phyloP scores from a whole-genome alignment of 2,113 vertebrate species.

The Tauraco erythrolophus region DNA sequence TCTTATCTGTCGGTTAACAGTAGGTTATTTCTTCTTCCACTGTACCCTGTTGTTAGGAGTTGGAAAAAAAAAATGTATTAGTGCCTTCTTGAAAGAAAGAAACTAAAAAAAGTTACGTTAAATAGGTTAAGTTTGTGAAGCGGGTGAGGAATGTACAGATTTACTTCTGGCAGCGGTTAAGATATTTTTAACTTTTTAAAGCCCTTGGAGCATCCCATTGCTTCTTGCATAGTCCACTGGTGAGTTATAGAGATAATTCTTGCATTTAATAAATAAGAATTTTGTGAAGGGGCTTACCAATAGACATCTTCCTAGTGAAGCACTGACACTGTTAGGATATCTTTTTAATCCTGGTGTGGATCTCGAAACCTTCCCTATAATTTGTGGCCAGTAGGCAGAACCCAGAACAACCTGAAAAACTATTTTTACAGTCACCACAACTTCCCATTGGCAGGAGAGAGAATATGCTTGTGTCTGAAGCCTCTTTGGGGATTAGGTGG shows the following conservation, averaged over 20 bases:
- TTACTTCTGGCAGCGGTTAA: background rate
- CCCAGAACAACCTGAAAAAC: background rate
- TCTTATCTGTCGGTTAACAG: background rate
- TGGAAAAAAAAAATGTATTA: background rate
- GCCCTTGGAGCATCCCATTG: background rate
- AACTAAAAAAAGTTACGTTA: background rate
- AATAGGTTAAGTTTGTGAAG: background rate
- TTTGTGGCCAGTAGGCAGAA: background rate
- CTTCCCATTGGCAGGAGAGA: background rate
- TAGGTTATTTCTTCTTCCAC: background rate
- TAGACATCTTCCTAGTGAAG: background rate
- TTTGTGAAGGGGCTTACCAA: background rate
- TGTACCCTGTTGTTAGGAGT: background rate
- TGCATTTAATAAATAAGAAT: background rate
- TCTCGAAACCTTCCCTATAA: background rate
- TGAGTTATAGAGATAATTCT: background rate
- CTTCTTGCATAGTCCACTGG: background rate
- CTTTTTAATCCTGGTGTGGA: background rate
- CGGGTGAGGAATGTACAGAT: background rate
- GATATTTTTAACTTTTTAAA: background rate
- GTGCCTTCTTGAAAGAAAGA: background rate
- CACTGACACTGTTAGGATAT: background rate
- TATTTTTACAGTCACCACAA: background rate
- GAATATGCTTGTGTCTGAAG: background rate
- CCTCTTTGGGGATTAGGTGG: background rate